These are phyloP conservation scores for Temnothorax unifasciatus DNA, from an alignment of 2,888 invertebrate genomes.

Conservation along the genomic window DNA sequence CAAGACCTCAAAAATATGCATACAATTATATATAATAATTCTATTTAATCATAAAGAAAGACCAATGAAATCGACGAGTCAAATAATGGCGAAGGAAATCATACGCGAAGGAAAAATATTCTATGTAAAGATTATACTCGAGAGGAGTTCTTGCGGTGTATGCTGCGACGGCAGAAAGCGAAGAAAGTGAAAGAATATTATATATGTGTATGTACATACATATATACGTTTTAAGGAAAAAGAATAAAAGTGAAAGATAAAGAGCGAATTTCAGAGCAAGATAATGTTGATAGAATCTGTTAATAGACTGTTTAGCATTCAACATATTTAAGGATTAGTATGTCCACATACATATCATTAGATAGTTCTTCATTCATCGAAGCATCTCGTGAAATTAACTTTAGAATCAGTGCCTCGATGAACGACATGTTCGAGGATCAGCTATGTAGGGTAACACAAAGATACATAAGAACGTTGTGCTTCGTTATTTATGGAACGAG, in stretches of 20 bases:
- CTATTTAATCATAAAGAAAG: neutral
- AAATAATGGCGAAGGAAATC: neutral
- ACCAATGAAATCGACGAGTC: neutral
- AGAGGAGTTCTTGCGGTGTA: neutral
- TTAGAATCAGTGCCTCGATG: conserved; percentile 72
- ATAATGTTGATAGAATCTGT: conserved; percentile 47
- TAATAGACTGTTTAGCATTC: conserved; percentile 49
- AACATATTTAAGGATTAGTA: conserved; percentile 59
- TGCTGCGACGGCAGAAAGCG: neutral
- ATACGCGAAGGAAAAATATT: neutral
- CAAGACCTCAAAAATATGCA: neutral
- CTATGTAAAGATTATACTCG: neutral
- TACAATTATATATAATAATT: neutral
- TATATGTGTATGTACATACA: neutral
- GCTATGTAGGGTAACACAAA: conserved; percentile 11
- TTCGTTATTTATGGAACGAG: neutral
- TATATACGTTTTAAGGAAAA: neutral
- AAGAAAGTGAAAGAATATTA: neutral
- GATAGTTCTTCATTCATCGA: conserved; percentile 62
- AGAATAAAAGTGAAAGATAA: neutral
- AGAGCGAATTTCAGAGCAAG: conserved; percentile 1
- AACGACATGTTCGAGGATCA: conserved; percentile 52
- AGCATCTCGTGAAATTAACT: conserved; percentile 60
- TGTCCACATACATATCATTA: conserved; percentile 73
- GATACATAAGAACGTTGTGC: neutral